phyloP scores from a whole-genome alignment of 2,888 invertebrate species.

The Diarsia dahlii region DNA sequence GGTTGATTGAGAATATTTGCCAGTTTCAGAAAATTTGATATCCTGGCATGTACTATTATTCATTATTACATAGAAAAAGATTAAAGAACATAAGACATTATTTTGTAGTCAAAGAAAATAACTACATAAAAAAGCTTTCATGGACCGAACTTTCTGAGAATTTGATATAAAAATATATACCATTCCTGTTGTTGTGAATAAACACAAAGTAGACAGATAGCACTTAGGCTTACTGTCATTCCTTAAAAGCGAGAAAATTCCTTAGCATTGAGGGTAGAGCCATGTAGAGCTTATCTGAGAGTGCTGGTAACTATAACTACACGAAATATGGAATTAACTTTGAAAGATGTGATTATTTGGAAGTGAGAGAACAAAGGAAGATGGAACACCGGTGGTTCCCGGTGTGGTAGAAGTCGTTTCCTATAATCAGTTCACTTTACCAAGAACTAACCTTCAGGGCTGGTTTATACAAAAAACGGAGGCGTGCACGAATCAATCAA shows the following conservation, averaged over 20 bases:
- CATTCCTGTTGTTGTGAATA: constrained; percentile 6
- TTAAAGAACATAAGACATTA: neutral
- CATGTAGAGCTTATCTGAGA: constrained; percentile 3
- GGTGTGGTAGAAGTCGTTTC: neutral
- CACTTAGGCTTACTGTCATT: constrained; percentile 31
- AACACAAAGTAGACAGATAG: neutral
- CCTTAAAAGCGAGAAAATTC: neutral
- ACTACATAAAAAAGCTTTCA: constrained; percentile 12
- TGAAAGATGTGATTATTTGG: no score
- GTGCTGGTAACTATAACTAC: neutral
- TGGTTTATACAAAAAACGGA: neutral
- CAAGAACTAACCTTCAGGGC: neutral
- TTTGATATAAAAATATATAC: neutral
- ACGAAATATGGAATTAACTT: neutral
- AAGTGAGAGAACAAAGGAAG: neutral
- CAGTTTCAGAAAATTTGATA: no score
- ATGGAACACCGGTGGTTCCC: neutral
- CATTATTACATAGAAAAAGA: neutral
- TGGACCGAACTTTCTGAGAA: neutral
- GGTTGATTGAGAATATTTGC: no score
- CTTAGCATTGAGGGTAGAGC: neutral
- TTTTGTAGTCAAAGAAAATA: neutral
- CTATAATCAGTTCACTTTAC: neutral
- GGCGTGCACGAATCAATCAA: neutral
- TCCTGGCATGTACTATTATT: neutral